Percentiles rank a stretch among this genome's conserved stretches.
These are phyloP conservation scores for Drosophila melanica DNA, from an alignment of 1,140 invertebrate genomes.

Conservation along the genomic window DNA sequence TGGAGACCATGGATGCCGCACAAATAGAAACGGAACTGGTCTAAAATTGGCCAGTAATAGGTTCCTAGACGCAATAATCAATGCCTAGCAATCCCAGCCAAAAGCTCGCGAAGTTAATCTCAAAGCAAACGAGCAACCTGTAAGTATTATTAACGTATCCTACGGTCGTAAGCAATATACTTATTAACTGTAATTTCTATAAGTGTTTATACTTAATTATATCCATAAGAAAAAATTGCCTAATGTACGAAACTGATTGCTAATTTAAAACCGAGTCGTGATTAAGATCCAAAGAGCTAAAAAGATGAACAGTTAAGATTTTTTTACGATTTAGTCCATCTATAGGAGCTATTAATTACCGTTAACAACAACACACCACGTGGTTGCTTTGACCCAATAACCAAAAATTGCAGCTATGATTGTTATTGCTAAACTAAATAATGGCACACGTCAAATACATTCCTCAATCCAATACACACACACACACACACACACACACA, in stretches of 20 bases:
- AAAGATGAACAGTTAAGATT: conserved; percentile 57
- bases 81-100: conserved; percentile 35
- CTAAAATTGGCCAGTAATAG: conserved; percentile 47
- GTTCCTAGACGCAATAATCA: conserved; percentile 59
- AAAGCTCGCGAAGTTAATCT: conserved; percentile 7
- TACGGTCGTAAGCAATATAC: conserved; percentile 45
- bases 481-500: conserved; percentile 27
- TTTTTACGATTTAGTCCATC: conserved; percentile 46
- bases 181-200: conserved; percentile 19
- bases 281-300: conserved; percentile 76
- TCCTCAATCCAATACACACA: conserved; percentile 30
- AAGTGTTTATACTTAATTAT: conserved; percentile 70
- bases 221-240: conserved; percentile 25
- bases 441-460: conserved; percentile 35
- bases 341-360: conserved; percentile 42
- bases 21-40: conserved; percentile 77
- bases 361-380: conserved; percentile 6
- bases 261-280: conserved; percentile 56
- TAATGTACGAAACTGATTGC: conserved; percentile 16
- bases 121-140: conserved; percentile 50
- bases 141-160: conserved; percentile 66
- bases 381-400: conserved; percentile 12
- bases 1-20: conserved; percentile 73
- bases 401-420: conserved; percentile 21
- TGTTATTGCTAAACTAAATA: conserved; percentile 20